Evolutionary conservation across 2,113 vertebrate species (phyloP).

Genomic region (Gnathonemus longibarbis): DNA sequence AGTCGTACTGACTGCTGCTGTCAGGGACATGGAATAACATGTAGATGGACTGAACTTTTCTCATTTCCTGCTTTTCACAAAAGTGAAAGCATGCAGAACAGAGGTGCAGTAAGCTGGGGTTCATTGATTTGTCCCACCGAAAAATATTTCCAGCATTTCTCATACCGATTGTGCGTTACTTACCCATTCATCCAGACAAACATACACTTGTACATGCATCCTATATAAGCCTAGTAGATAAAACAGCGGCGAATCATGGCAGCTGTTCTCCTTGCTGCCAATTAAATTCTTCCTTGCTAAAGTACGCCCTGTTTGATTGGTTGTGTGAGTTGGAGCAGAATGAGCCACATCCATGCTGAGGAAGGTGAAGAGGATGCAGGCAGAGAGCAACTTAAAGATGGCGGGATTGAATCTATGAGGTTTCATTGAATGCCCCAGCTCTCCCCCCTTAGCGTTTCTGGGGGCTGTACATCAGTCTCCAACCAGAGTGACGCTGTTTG

Average conservation of each 20-base stretch:
- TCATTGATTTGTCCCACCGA: background rate
- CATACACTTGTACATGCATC: background rate
- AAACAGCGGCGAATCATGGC: background rate
- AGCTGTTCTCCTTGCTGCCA: background rate
- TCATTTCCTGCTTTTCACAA: background rate
- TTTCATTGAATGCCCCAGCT: background rate
- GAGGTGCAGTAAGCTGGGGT: background rate
- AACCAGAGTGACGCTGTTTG: conserved; percentile 29
- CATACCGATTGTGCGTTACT: background rate
- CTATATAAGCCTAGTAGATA: background rate
- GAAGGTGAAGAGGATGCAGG: conserved; percentile 15
- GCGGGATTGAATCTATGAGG: conserved; percentile 27
- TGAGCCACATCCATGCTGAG: conserved; percentile 15
- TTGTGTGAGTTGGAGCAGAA: background rate
- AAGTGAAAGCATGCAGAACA: background rate
- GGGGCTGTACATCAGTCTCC: conserved; percentile 32
- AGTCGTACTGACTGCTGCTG: background rate
- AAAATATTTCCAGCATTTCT: background rate
- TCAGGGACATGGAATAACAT: background rate
- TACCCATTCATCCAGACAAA: background rate
- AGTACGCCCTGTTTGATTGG: background rate
- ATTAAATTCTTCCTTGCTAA: background rate
- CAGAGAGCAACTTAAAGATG: background rate
- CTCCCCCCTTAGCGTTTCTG: conserved; percentile 8
- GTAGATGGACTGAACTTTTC: background rate